These are phyloP conservation scores for Heterodera schachtii DNA, from an alignment of 1,140 invertebrate genomes.

Conservation along the genomic window DNA sequence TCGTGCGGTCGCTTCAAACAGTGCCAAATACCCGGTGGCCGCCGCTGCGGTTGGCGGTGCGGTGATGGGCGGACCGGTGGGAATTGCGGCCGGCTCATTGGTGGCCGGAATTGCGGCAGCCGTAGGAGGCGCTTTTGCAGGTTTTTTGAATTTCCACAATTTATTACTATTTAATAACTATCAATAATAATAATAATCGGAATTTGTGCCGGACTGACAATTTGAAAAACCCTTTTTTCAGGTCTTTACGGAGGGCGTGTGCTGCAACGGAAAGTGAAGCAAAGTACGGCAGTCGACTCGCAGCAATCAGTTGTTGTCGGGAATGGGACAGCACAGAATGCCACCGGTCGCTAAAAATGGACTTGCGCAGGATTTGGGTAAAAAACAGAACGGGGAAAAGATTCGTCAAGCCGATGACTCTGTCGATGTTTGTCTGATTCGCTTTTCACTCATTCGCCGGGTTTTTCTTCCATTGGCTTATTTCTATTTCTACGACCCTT, in stretches of 20 bases:
- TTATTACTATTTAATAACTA: not conserved
- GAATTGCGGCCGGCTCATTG: slow-evolving; percentile 51
- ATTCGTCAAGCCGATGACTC: too few relatives aligned
- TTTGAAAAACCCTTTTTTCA: slow-evolving; percentile 24
- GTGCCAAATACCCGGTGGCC: slow-evolving; percentile 49
- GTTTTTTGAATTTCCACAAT: slow-evolving; percentile 27
- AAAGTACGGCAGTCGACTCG: not conserved
- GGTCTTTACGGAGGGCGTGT: slow-evolving; percentile 48
- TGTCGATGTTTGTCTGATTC: too few relatives aligned
- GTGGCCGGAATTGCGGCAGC: slow-evolving; percentile 52
- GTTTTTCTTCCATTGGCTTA: too few relatives aligned
- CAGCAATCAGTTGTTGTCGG: slow-evolving; percentile 2
- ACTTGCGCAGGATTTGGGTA: too few relatives aligned
- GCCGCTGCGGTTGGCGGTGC: slow-evolving; percentile 52
- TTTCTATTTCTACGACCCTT: too few relatives aligned
- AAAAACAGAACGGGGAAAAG: too few relatives aligned
- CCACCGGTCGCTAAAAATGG: not conserved
- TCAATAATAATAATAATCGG: too few relatives aligned
- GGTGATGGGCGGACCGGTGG: slow-evolving; percentile 53
- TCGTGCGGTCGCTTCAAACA: slow-evolving; percentile 53
- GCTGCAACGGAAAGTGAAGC: slow-evolving; percentile 34
- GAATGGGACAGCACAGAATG: not conserved
- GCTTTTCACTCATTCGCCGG: too few relatives aligned
- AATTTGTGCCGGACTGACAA: not conserved
- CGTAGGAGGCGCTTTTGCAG: slow-evolving; percentile 48